Conservation (phyloP, 2,797 vertebrate genomes). For the Cyprinella venusta region DNA sequence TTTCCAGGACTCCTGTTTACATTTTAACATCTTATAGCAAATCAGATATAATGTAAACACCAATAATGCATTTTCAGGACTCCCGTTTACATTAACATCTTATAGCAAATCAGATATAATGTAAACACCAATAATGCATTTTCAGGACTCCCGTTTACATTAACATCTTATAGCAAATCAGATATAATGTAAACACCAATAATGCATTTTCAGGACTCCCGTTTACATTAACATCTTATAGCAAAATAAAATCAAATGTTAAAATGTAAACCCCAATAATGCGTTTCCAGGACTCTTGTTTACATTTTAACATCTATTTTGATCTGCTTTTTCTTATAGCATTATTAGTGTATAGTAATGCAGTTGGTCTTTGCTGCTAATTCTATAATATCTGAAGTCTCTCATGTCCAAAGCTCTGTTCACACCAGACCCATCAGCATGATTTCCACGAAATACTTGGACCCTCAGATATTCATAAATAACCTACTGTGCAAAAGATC, state of each 20-base stretch:
- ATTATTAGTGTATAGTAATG: not conserved
- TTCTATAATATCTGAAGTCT: not conserved
- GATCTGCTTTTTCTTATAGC: not conserved
- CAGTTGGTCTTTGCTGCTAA: not conserved
- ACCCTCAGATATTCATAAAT: constrained; percentile 40
- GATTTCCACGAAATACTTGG: constrained; percentile 25
- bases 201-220: not conserved
- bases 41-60: too few species aligned
- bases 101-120: too few species aligned
- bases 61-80: not conserved
- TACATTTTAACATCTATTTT: not conserved
- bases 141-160: not conserved
- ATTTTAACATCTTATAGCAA: too few species aligned
- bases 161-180: too few species aligned
- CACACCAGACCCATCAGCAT: not conserved
- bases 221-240: too few species aligned
- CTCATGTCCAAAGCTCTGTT: constrained; percentile 15
- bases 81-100: too few species aligned
- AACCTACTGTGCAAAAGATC: constrained; percentile 36
- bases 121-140: not conserved
- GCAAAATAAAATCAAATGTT: too few species aligned
- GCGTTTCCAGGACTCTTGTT: not conserved
- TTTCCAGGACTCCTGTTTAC: too few species aligned
- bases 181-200: too few species aligned
- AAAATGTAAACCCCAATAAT: too few species aligned